Conservation (phyloP, 2,113 vertebrate genomes). For the Chaenocephalus aceratus region DNA sequence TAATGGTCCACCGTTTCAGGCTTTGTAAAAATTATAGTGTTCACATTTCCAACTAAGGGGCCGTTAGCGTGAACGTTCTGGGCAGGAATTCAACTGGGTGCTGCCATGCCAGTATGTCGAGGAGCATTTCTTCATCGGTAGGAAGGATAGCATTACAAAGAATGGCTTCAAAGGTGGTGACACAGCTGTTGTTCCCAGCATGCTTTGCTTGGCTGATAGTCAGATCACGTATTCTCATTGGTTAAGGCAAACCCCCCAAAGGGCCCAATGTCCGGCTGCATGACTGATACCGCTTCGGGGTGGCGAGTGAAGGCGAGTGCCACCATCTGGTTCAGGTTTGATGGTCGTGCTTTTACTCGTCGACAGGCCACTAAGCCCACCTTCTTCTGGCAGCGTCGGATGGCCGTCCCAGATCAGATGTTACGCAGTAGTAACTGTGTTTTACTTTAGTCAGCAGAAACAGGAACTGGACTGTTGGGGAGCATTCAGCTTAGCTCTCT, state of each 20-base stretch:
- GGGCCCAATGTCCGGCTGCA: not conserved
- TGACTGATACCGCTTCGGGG: not conserved
- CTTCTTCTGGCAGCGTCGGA: not conserved
- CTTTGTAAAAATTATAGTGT: not conserved
- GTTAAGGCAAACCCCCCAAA: not conserved
- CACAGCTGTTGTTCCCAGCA: not conserved
- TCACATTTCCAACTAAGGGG: not conserved
- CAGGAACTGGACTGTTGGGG: too few species aligned
- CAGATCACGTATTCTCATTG: too few species aligned
- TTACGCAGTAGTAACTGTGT: not conserved
- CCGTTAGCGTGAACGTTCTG: not conserved
- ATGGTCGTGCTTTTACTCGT: not conserved
- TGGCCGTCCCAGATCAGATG: not conserved
- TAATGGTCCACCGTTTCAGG: not conserved
- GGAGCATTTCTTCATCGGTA: not conserved
- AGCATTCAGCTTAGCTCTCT: too few species aligned
- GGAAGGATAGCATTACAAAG: not conserved
- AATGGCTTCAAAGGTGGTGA: not conserved
- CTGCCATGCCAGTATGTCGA: not conserved
- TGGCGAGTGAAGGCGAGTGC: too few species aligned
- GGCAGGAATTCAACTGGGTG: not conserved
- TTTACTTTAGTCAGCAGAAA: too few species aligned
- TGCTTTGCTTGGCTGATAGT: too few species aligned
- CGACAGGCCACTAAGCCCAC: not conserved
- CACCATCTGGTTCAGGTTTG: not conserved